Base-by-base conservation (phyloP, 2,888 invertebrate species). In the Embidobia sp. region DNA sequence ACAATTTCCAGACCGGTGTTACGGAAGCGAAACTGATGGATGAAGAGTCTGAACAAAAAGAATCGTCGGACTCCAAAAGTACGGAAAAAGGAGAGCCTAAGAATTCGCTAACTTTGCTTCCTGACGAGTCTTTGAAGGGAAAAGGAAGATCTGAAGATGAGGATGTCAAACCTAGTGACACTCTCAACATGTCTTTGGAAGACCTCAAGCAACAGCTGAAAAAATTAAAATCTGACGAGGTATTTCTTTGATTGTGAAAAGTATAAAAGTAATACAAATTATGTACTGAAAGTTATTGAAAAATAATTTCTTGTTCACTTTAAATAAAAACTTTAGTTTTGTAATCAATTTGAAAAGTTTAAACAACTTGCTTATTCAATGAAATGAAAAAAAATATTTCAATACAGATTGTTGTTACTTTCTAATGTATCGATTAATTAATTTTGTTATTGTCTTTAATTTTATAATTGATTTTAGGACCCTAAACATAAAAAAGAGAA, bases 21-120 rank as follows among this genome's bases (percentile, higher is more conserved):
- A 93, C 92, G 31, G 95, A 96, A 88, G 96, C 95, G 0, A 96
- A 95, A 89, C 88, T 95, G 27, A 82, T 95, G 78, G 93, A 88
- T 35, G 80, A 83, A 49, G 81, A 87, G 44, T 49, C 80, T n/a
- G 79, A 85, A 10, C 69, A 77, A 5, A 80, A 85, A 31, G 72
- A 81, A 27, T 59, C 26, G 4, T 16, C 48, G 13, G 15, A 51
- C 16, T 53, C 37, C 1, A 70, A 77, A 48, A 49, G 29, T 46
- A n/a, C 18, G 0, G 73, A 77, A 1, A 49, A 78, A 46, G 48
- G 57, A 1, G 7, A 22, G 22, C n/a, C n/a, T n/a, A n/a, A 31
- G 2, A 86, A 85, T 37, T 86, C 87, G n/a, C 55, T 86, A 44
- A 79, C 82, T 4, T 42, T 88, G 7, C 85, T 87, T 80, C 83